Base-by-base conservation (phyloP, 2,797 vertebrate species). In the Oophaga sylvatica region DNA sequence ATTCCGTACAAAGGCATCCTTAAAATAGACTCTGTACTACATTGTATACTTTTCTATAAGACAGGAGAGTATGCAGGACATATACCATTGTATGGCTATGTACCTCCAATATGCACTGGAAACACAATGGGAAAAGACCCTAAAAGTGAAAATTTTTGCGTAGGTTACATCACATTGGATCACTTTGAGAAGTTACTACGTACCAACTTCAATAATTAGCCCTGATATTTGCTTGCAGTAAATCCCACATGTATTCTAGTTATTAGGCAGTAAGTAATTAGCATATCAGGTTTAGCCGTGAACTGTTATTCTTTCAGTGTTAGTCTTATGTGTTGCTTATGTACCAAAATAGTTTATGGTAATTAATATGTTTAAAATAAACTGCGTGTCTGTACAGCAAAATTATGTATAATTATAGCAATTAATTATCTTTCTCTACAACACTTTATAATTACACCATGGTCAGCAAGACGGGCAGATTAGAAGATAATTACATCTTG, bases 361-460 rank as follows among this genome's bases (percentile, higher is more conserved):
- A 77, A 77, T 75, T 20, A 75, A 53, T 81, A 62, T 63, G 35
- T 63, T 65, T 67, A 63, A 80, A 80, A 73, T 41, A n/a, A 31
- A 48, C 15, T 0, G 60, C 85, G 87, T 31, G 73, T 48, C 80
- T 59, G 67, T 87, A 80, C 41, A 65, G 70, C 45, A 63, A 77
- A 76, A n/a, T 45, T 56, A 12, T 7, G 75, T 17, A 4, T 77
- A 77, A 77, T 77, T 77, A 77, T 77, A 56, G 48, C 48, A 77
- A 29, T 19, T 29, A 16, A 59, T 6, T 41, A 11, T 60, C 59
- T 62, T 63, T 31, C 19, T 35, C 57, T 59, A 56, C 48, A 56
- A 56, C 45, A 77, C 75, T 2, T 56, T 2, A 15, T 77, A 77
- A 77, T 77, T 76, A 76, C 53, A 76, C 73, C 48, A 1, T 76